Evolutionary conservation across 2,113 vertebrate species (phyloP).

Genomic region (Quiscalus mexicanus): DNA sequence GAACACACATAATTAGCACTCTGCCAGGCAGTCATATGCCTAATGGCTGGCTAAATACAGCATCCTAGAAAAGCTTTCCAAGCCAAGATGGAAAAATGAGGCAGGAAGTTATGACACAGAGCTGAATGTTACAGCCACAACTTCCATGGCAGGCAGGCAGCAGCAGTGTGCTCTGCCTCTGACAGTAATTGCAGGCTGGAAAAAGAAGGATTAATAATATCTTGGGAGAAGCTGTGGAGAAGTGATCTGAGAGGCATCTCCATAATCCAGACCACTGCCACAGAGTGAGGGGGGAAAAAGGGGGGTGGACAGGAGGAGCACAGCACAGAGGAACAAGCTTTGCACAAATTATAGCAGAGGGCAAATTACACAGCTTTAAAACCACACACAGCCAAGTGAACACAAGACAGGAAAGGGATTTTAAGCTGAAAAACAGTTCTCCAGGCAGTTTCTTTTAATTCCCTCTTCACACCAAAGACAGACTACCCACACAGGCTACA

Average conservation of each 20-base stretch:
- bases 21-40: constrained; percentile 9
- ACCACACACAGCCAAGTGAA: not conserved
- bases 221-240: not conserved
- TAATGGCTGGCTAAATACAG: not conserved
- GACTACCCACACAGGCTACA: not conserved
- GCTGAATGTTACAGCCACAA: not conserved
- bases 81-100: constrained; percentile 34
- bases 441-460: not conserved
- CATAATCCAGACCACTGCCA: not conserved
- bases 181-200: not conserved
- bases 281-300: not conserved
- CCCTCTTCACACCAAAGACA: not conserved
- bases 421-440: not conserved
- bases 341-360: not conserved
- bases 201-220: constrained; percentile 4
- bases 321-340: not conserved
- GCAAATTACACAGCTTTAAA: not conserved
- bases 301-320: not conserved
- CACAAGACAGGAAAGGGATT: not conserved
- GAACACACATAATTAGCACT: not conserved
- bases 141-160: not conserved
- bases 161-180: not conserved
- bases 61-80: constrained; percentile 25
- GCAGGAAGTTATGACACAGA: constrained; percentile 27
- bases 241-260: not conserved